These are phyloP conservation scores for Schizopygopsis pylzovi DNA, from an alignment of 2,797 vertebrate species.

Conservation along the genomic window DNA sequence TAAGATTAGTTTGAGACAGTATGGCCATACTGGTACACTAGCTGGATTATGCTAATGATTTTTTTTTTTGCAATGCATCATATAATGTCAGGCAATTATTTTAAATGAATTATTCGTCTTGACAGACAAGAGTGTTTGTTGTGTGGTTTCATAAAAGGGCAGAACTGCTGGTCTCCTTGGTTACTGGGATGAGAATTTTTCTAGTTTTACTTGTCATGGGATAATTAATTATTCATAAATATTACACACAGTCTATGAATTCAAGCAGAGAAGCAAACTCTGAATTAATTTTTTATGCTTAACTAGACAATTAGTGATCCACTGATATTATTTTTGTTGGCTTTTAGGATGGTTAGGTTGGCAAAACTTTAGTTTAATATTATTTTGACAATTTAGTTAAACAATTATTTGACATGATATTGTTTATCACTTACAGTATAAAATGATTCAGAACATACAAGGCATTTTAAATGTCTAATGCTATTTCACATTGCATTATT, in stretches of 20 bases:
- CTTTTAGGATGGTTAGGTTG: not conserved
- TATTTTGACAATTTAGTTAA: not conserved
- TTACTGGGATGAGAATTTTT: conserved; percentile 64
- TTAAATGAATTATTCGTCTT: conserved; percentile 12
- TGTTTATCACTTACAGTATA: not conserved
- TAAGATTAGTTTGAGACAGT: not conserved
- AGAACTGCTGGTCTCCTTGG: conserved; percentile 64
- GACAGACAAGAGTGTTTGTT: conserved; percentile 60
- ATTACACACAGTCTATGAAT: conserved; percentile 36
- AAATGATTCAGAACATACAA: not conserved
- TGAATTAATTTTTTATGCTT: conserved; percentile 70
- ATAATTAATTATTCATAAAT: conserved; percentile 71
- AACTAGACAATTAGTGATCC: not conserved
- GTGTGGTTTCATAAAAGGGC: conserved; percentile 67
- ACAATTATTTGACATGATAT: not conserved
- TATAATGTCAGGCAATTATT: not conserved
- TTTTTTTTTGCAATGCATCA: not conserved
- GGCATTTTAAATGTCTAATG: not conserved
- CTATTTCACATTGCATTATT: not conserved
- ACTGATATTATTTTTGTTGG: conserved; percentile 1
- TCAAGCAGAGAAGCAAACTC: conserved; percentile 45
- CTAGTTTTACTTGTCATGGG: conserved; percentile 42
- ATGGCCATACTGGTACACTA: not conserved
- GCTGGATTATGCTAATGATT: not conserved
- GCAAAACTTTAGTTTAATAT: not conserved